Evolutionary conservation across 2,797 vertebrate genomes (phyloP), one percentile per base, ranked within the genome.

Genomic region (Distichodus sexfasciatus): DNA sequence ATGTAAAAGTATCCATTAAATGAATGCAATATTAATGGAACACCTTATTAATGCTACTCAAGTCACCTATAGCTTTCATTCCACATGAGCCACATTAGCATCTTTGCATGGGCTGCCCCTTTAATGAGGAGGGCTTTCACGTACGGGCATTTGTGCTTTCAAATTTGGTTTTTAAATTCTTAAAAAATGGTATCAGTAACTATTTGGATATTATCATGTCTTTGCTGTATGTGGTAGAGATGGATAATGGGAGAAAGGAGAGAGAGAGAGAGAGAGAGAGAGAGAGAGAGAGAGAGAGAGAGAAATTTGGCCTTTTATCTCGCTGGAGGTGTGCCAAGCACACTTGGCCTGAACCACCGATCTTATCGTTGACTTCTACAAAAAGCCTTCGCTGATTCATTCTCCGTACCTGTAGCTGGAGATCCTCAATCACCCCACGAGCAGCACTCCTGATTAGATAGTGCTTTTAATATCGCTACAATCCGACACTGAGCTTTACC

Each of bases 401-500:
- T 8, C 41, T 61, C 58, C 43, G 40, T 33, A 43, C 43, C 29
- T 29, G 33, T 47, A 50, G 51, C 29, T 21, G 2, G 51, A 54
- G 29, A 54, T 35, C 17, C 50, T 9, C 28, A 15, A 35, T 54
- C 51, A 33, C 29, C 29, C 29, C 11, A 21, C 12, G 38, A 60
- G 6, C 57, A 4, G 24, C 17, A 24, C 36, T 26, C 24, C 48
- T 69, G 65, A 75, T 69, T 43, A 63, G 60, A 57, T 72, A 61
- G 47, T 43, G 35, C 91, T 93, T 92, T 38, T 66, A 78, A 71
- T 64, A 54, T 38, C 59, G 68, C 90, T 92, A 87, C 91, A 71
- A 48, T 93, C 91, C 92, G 90, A 92, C 92, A 90, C 19, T 53
- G 59, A 54, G 92, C 87, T 88, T 84, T 80, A 91, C 84, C 84